phyloP scores from a whole-genome alignment of 1,140 invertebrate species.

The Lamellibrachia luymesi region DNA sequence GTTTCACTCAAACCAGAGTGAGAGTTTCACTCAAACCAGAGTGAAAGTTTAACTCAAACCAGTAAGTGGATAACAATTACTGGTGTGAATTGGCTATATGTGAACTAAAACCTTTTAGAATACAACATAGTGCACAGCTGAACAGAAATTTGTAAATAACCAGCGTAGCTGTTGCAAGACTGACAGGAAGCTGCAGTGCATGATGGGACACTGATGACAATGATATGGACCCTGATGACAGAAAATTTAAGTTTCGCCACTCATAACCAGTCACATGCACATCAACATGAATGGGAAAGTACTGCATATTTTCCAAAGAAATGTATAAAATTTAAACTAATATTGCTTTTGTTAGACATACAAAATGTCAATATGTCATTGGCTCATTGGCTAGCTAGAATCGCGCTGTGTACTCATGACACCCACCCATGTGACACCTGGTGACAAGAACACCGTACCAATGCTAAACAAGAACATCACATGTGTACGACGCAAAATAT shows the following conservation, averaged over 20 bases:
- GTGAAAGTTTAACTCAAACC: neutral
- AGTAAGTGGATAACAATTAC: neutral
- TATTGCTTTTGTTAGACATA: neutral
- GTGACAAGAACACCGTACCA: neutral
- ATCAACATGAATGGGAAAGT: neutral
- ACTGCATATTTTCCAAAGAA: neutral
- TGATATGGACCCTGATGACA: neutral
- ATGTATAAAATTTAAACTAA: neutral
- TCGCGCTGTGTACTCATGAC: no score
- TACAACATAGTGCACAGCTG: neutral
- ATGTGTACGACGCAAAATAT: neutral
- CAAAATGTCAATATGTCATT: neutral
- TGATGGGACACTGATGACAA: neutral
- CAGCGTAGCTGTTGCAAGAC: neutral
- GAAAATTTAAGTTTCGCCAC: neutral
- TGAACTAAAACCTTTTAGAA: no score
- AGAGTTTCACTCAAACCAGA: no score
- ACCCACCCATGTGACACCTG: no score
- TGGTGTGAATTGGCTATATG: neutral
- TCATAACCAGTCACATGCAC: neutral
- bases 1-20: neutral
- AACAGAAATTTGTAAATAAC: neutral
- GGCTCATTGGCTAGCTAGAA: neutral
- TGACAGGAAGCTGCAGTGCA: neutral
- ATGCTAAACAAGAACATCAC: neutral